Conservation (phyloP, 2,888 invertebrate genomes). For the Rhingia campestris region DNA sequence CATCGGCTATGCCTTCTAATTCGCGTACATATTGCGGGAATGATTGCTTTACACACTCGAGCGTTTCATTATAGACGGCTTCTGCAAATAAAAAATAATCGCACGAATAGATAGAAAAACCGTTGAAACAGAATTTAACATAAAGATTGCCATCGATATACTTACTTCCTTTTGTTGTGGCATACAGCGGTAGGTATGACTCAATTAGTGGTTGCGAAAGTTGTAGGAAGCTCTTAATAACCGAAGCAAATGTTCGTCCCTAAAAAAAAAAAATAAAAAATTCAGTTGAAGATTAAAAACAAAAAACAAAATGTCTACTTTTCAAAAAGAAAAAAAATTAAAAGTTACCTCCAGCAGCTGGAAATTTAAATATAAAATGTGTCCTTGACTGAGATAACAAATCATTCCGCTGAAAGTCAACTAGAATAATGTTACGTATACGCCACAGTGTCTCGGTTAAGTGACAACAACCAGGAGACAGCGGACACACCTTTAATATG, state of each 20-base stretch:
- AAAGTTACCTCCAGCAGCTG: not conserved
- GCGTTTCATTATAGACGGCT: constrained; percentile 89
- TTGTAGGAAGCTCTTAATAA: constrained; percentile 88
- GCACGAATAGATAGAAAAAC: not conserved
- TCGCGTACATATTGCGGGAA: constrained; percentile 93
- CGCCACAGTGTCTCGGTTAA: constrained; percentile 26
- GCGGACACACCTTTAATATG: constrained; percentile 30
- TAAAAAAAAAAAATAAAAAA: constrained; percentile 80
- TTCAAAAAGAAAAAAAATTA: no score
- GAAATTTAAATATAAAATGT: not conserved
- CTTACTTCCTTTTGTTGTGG: constrained; percentile 87
- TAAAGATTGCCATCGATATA: constrained; percentile 50
- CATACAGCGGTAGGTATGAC: constrained; percentile 88
- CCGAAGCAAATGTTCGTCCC: constrained; percentile 90
- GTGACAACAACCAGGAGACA: not conserved
- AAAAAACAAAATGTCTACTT: no score
- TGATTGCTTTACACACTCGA: constrained; percentile 86
- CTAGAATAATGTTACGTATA: constrained; percentile 42
- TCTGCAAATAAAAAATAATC: constrained; percentile 75
- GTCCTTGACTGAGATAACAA: constrained; percentile 37
- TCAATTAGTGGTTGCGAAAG: constrained; percentile 86
- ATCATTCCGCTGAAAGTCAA: constrained; percentile 10
- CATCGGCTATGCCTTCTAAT: constrained; percentile 92
- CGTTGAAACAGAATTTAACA: not conserved
- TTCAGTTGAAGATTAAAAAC: not conserved